These are phyloP conservation scores for Dicyrtoma fusca DNA, from an alignment of 2,888 invertebrate species.

Conservation along the genomic window DNA sequence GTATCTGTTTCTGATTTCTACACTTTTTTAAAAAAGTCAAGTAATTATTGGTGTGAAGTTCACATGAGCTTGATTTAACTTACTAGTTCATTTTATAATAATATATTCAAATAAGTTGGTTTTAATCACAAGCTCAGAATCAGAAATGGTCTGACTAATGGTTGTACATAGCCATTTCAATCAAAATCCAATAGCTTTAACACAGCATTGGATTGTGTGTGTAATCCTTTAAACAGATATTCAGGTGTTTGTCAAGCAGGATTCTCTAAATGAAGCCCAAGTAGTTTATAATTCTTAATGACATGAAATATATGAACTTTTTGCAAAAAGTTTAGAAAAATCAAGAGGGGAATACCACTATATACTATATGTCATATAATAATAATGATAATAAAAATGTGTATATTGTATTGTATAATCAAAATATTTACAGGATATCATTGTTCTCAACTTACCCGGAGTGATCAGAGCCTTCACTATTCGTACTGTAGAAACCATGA, in stretches of 20 bases:
- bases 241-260: no score
- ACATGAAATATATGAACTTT: slow-evolving; percentile 5
- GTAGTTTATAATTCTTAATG: neutral
- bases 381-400: slow-evolving; percentile 3
- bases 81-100: no score
- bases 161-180: no score
- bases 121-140: no score
- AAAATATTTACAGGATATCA: neutral
- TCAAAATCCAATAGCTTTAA: no score
- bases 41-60: no score
- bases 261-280: slow-evolving; percentile 14
- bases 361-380: neutral
- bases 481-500: slow-evolving; percentile 76
- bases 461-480: slow-evolving; percentile 65
- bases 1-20: no score
- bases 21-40: no score
- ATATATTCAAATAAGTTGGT: no score
- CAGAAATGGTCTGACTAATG: no score
- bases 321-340: slow-evolving; percentile 25
- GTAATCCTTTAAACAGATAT: neutral
- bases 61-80: no score
- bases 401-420: no score
- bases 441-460: slow-evolving; percentile 61
- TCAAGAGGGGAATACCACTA: slow-evolving; percentile 26
- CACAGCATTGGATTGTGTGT: neutral